Conservation (phyloP, 2,113 vertebrate species). For the Megalops atlanticus region DNA sequence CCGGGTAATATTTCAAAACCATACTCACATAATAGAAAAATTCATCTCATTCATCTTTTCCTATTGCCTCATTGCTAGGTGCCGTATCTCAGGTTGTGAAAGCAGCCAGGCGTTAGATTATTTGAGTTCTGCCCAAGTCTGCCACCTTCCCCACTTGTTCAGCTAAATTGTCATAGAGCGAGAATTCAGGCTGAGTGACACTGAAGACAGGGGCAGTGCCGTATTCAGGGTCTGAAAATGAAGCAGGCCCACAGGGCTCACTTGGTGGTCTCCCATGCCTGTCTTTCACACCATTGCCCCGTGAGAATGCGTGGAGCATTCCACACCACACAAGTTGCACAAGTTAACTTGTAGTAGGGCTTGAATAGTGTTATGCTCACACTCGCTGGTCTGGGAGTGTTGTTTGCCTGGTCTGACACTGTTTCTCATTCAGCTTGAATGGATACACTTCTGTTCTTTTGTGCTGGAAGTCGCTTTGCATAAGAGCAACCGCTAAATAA, state of each 20-base stretch:
- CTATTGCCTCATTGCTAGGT: neutral
- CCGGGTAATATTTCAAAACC: neutral
- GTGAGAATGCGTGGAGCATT: no score
- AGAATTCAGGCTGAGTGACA: neutral
- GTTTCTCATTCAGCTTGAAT: no score
- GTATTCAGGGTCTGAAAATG: neutral
- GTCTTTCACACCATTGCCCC: neutral
- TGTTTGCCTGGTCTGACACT: no score
- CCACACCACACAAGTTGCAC: no score
- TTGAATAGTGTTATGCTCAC: no score
- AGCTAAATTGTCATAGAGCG: neutral
- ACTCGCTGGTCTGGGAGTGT: no score
- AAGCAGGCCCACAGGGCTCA: neutral
- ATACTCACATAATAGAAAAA: neutral
- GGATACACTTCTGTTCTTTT: no score
- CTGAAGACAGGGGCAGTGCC: neutral
- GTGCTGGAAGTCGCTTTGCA: no score
- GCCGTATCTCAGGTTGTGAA: slow-evolving; percentile 9
- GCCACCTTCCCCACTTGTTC: neutral
- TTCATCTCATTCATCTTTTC: slow-evolving; percentile 16
- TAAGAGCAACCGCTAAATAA: no score
- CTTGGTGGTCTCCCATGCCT: neutral
- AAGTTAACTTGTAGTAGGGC: no score
- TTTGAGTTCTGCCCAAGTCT: neutral
- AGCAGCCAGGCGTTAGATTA: neutral